Base-by-base conservation (phyloP, 2,797 vertebrate species). In the Hyperoplus lanceolatus region DNA sequence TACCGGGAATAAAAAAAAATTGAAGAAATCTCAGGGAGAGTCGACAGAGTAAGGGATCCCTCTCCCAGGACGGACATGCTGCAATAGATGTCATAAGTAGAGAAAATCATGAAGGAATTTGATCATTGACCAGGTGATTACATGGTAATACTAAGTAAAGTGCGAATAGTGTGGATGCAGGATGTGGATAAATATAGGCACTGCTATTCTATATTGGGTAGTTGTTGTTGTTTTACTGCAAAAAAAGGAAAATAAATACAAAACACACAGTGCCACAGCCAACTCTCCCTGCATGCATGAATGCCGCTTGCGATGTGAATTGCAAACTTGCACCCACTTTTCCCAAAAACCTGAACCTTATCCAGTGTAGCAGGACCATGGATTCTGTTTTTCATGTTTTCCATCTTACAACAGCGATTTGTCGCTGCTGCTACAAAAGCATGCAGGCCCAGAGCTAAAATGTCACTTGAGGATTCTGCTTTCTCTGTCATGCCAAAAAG, bases 401-500 rank as follows among this genome's bases (percentile, higher is more conserved):
- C 67, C 70, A 62, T 82, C 71, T 62, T 42, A 59, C 41, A 79
- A 43, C 6, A 51, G 29, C 38, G 51, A 81, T 67, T 58, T 48
- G 15, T 61, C 76, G 38, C 60, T 73, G 70, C 67, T 50, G 45
- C 72, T 81, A 41, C 56, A 45, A 71, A 49, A 65, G 38, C 57
- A n/a, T 43, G 54, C 29, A 58, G 6, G 42, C 38, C 21, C 8
- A 0, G 63, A 72, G 75, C 75, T 87, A 72, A 68, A 77, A 75
- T 71, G 81, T 86, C 82, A 80, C 67, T 62, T 1, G 43, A 63
- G 67, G 67, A 82, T 81, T 79, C 81, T 49, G 81, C 63, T 66
- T 71, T 79, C 39, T 55, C 68, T 7, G n/a, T 29, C 58, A 61
- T 29, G 84, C 77, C 85, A 90, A 85, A 73, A 82, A 68, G 79